phyloP scores from a whole-genome alignment of 1,140 invertebrate genomes.

The Drosophila eugracilis region DNA sequence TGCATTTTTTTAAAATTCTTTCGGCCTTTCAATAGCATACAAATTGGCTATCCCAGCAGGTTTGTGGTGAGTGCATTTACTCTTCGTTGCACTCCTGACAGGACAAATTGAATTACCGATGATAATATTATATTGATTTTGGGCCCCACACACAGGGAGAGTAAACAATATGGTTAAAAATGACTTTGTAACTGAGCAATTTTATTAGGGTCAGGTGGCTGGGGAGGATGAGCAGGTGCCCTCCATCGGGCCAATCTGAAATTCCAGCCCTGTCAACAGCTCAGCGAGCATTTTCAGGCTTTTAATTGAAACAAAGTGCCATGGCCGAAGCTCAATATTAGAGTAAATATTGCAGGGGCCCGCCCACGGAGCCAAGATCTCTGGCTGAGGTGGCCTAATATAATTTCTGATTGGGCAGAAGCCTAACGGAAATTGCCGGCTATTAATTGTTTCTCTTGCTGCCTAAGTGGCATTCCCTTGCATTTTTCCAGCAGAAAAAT shows the following conservation, averaged over 20 bases:
- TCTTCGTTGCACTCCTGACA: slow-evolving; percentile 28
- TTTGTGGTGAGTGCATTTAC: slow-evolving; percentile 7
- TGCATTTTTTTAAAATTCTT: no score
- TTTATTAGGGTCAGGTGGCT: slow-evolving; percentile 18
- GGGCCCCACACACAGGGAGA: neutral
- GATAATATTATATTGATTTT: slow-evolving; percentile 49
- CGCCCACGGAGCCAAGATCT: neutral
- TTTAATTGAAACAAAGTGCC: slow-evolving; percentile 53
- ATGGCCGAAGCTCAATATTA: slow-evolving; percentile 33
- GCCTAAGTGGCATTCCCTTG: slow-evolving; percentile 16
- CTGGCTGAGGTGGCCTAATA: slow-evolving; percentile 16
- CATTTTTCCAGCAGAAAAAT: slow-evolving; percentile 6
- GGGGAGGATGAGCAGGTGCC: neutral
- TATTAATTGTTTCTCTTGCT: slow-evolving; percentile 29
- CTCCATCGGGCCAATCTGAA: slow-evolving; percentile 15
- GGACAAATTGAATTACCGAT: slow-evolving; percentile 33
- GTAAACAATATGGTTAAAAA: slow-evolving; percentile 33
- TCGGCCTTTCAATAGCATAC: no score
- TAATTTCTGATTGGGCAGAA: slow-evolving; percentile 32
- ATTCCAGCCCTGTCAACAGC: slow-evolving; percentile 12
- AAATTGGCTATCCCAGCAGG: no score
- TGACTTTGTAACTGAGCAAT: slow-evolving; percentile 24
- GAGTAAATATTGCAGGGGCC: slow-evolving; percentile 29
- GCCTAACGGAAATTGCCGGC: slow-evolving; percentile 21
- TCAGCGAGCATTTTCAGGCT: slow-evolving; percentile 3